phyloP scores from a whole-genome alignment of 2,797 vertebrate species.

The Nannoperca australis region DNA sequence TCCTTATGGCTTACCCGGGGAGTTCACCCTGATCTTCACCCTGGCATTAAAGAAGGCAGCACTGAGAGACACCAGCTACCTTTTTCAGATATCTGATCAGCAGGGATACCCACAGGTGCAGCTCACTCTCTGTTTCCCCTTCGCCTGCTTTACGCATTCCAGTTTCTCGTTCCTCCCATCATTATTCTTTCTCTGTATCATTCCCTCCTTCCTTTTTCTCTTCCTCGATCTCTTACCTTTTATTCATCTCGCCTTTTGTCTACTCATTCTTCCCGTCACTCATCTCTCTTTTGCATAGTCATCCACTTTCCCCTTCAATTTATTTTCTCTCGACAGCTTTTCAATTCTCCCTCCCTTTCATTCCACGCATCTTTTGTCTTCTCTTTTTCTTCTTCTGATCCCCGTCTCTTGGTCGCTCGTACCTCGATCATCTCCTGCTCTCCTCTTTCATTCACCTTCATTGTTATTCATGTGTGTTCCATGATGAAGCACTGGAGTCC shows the following conservation, averaged over 20 bases:
- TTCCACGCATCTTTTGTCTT: constrained; percentile 62
- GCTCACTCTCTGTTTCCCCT: constrained; percentile 17
- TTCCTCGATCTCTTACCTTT: constrained; percentile 36
- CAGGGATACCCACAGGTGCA: constrained; percentile 94
- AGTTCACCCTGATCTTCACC: constrained; percentile 93
- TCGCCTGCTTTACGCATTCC: background rate
- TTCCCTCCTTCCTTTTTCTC: background rate
- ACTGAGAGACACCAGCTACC: constrained; percentile 90
- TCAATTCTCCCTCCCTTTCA: constrained; percentile 62
- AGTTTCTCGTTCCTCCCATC: background rate
- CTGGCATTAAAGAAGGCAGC: constrained; percentile 92
- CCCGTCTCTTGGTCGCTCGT: constrained; percentile 23
- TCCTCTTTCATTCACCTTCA: constrained; percentile 72
- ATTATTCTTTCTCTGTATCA: background rate
- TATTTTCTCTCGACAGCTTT: constrained; percentile 61
- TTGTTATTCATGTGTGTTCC: constrained; percentile 76
- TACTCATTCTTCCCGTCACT: constrained; percentile 29
- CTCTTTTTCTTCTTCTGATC: constrained; percentile 50
- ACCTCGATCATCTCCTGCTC: constrained; percentile 57
- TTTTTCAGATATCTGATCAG: constrained; percentile 93
- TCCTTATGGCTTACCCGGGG: constrained; percentile 89
- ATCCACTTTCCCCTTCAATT: constrained; percentile 64
- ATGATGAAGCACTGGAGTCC: constrained; percentile 75
- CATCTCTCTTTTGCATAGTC: constrained; percentile 61
- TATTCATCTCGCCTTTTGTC: constrained; percentile 44